Conservation (phyloP, 1,140 invertebrate species). For the Forficula auricularia region DNA sequence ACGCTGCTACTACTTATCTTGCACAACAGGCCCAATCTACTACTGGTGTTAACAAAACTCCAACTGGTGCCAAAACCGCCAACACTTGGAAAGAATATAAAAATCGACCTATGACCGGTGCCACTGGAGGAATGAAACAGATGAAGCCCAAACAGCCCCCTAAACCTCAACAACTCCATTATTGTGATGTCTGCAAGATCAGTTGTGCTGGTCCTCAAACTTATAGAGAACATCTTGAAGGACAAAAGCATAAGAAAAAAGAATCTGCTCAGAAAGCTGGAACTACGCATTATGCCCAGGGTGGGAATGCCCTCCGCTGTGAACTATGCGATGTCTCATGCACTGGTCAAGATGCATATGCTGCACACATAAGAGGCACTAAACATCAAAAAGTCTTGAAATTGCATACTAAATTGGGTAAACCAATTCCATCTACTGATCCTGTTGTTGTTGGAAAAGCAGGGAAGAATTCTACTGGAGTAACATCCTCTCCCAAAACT, state of each 20-base stretch:
- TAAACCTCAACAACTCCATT: conserved; percentile 80
- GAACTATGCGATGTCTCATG: conserved; percentile 95
- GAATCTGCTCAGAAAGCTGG: conserved; percentile 73
- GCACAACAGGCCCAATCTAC: conserved; percentile 45
- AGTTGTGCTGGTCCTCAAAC: conserved; percentile 90
- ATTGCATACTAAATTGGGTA: conserved; percentile 88
- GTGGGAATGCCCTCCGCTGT: conserved; percentile 58
- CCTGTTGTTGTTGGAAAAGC: conserved; percentile 47
- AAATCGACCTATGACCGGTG: conserved; percentile 37
- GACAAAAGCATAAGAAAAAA: conserved; percentile 97
- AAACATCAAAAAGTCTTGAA: conserved; percentile 97
- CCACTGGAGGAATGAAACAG: conserved; percentile 36
- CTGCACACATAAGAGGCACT: conserved; percentile 88
- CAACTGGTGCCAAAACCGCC: conserved; percentile 8
- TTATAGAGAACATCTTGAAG: conserved; percentile 92
- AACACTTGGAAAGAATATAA: conserved; percentile 49
- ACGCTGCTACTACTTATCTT: conserved; percentile 81
- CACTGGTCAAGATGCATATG: conserved; percentile 93
- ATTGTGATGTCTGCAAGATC: conserved; percentile 95
- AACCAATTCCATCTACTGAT: conserved; percentile 88
- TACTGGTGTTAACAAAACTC: conserved; percentile 3
- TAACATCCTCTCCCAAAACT: conserved; percentile 16
- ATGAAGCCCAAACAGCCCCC: conserved; percentile 61
- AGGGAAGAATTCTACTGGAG: conserved; percentile 17
- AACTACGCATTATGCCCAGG: conserved; percentile 32